These are phyloP conservation scores for Anhinga rufa DNA, from an alignment of 2,113 vertebrate species.

Conservation along the genomic window DNA sequence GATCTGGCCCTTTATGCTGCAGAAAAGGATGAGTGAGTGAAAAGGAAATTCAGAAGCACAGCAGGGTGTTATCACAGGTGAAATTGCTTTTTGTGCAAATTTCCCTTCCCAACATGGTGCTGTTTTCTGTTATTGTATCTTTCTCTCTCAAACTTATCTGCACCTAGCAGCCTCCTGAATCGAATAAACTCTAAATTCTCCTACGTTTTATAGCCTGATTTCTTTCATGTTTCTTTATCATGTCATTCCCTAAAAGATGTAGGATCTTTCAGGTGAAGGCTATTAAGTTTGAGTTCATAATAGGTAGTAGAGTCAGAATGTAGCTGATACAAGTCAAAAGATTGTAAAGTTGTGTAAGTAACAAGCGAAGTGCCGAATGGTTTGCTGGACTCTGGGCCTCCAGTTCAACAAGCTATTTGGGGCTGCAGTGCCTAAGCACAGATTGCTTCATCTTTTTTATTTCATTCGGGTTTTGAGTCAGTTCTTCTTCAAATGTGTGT, in stretches of 20 bases:
- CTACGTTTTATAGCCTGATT: background rate
- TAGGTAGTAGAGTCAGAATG: background rate
- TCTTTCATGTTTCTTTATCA: background rate
- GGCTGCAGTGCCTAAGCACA: background rate
- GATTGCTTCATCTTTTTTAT: background rate
- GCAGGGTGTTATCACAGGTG: background rate
- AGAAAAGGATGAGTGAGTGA: background rate
- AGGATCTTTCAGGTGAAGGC: background rate
- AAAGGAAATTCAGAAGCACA: background rate
- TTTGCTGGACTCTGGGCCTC: background rate
- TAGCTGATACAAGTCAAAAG: background rate
- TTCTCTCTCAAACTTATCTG: background rate
- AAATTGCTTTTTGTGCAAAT: background rate
- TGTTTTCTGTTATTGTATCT: background rate
- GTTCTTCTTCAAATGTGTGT: background rate
- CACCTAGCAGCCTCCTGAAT: background rate
- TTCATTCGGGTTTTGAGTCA: background rate
- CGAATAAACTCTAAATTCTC: background rate
- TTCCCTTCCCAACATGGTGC: background rate
- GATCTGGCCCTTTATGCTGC: background rate
- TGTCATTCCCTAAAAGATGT: background rate
- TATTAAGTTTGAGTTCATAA: background rate
- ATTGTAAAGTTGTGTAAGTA: background rate
- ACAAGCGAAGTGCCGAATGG: accelerated
- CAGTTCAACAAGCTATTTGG: background rate